Evolutionary conservation across 2,888 invertebrate genomes (phyloP).

Genomic region (Spisula subtruncata): DNA sequence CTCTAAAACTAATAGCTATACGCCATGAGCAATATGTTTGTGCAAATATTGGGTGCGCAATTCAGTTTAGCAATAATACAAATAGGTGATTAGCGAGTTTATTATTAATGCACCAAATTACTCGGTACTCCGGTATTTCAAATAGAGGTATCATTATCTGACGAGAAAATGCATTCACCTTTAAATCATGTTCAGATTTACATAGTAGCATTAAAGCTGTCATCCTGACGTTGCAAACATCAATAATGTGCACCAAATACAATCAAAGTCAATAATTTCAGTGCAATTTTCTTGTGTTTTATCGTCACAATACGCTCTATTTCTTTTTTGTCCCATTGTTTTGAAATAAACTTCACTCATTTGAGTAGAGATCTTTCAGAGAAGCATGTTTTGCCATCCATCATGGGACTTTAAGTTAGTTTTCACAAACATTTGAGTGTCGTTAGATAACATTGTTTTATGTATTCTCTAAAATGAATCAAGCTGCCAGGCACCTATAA

Average conservation of each 20-base stretch:
- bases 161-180: background rate
- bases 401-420: constrained; percentile 17
- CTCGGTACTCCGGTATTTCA: background rate
- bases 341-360: constrained; percentile 28
- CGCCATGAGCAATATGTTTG: background rate
- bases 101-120: background rate
- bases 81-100: background rate
- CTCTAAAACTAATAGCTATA: background rate
- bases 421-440: constrained; percentile 9
- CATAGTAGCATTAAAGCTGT: background rate
- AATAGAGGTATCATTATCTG: constrained; percentile 3
- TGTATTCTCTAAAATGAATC: constrained; percentile 26
- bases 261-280: constrained; percentile 24
- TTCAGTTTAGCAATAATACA: background rate
- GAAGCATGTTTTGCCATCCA: background rate
- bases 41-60: background rate
- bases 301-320: constrained; percentile 12
- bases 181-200: background rate
- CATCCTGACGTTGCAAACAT: background rate
- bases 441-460: constrained; percentile 23
- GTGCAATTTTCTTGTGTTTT: constrained; percentile 16
- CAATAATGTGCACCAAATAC: constrained; percentile 15
- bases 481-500: background rate
- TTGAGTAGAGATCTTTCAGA: background rate
- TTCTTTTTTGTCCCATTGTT: constrained; percentile 29